These are phyloP conservation scores for Euura lappo DNA, from an alignment of 1,140 invertebrate species.

Conservation along the genomic window DNA sequence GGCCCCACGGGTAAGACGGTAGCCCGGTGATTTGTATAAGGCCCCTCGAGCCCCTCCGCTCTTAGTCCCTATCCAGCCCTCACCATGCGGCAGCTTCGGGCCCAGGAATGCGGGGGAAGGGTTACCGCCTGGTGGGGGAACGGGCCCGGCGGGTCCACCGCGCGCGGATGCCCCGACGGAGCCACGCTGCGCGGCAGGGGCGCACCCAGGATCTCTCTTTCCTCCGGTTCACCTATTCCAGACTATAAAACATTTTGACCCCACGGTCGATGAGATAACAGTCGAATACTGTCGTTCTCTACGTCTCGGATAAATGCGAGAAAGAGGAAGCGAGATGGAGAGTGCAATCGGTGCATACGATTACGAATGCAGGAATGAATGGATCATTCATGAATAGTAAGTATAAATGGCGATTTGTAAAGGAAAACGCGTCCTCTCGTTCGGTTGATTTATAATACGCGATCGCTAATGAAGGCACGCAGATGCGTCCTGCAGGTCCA, in stretches of 20 bases:
- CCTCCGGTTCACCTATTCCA: not conserved
- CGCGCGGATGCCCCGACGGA: slow-evolving; percentile 15
- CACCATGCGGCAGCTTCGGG: slow-evolving; percentile 27
- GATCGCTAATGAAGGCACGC: slow-evolving; percentile 38
- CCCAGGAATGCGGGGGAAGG: slow-evolving; percentile 25
- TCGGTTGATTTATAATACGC: slow-evolving; percentile 40
- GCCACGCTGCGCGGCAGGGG: slow-evolving; percentile 16
- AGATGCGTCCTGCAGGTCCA: not conserved
- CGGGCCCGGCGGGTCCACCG: slow-evolving; percentile 28
- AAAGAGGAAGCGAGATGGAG: not conserved
- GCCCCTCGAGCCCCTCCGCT: slow-evolving; percentile 50
- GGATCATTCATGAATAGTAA: slow-evolving; percentile 38
- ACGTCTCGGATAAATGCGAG: not conserved
- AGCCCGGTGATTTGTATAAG: slow-evolving; percentile 57
- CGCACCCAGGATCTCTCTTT: slow-evolving; percentile 18
- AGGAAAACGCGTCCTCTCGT: slow-evolving; percentile 34
- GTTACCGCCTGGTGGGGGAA: slow-evolving; percentile 25
- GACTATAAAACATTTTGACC: too few relatives aligned
- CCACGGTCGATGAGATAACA: too few relatives aligned
- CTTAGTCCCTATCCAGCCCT: slow-evolving; percentile 32
- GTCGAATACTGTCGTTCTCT: too few relatives aligned
- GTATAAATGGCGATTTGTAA: slow-evolving; percentile 37
- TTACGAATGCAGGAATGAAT: slow-evolving; percentile 31
- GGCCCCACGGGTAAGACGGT: slow-evolving; percentile 48
- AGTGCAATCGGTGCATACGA: not conserved